Base-by-base conservation (phyloP, 2,113 vertebrate species). In the Mola mola region DNA sequence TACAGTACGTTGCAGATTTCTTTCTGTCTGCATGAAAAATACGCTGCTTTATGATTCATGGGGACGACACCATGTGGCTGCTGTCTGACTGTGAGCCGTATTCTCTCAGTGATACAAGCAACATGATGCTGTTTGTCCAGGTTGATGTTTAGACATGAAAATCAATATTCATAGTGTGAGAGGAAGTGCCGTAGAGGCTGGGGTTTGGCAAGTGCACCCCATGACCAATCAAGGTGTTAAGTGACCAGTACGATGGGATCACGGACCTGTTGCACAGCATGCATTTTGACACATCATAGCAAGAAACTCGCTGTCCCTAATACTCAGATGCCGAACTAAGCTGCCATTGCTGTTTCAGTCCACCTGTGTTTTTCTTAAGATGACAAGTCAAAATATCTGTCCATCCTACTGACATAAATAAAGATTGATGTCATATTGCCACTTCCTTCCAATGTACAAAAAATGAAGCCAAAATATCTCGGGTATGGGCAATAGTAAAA, bases 151-250 rank as follows among this genome's bases (percentile, higher is more conserved):
- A 69, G 80, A 85, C 72, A 46, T 33, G 48, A 66, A 67, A 61
- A 84, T 90, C 87, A 75, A 85, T 88, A 82, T 62, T 59, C 66
- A 28, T 71, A 75, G 59, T 5, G 41, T 50, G 82, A 74, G 63
- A 52, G 4, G 29, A 72, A 50, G 50, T 50, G 49, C 42, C 13
- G 24, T 62, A 52, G 62, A 50, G 51, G 70, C 42, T 38, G 71
- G 50, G 70, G 38, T 67, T 60, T 72, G 73, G 75, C 85, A 88
- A 67, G 64, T 81, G 48, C 60, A 34, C 72, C 42, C 29, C 66
- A 67, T 41, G 66, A 82, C 53, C 74, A 77, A 69, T 87, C 79
- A 69, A 66, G 75, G 29, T 8, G 49, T 63, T 70, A 44, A 69
- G 47, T 2, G 12, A 60, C 57, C 36, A 29, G 48, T 53, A 55